phyloP scores from a whole-genome alignment of 1,140 invertebrate genomes.

The Panagrolaimus sp. region DNA sequence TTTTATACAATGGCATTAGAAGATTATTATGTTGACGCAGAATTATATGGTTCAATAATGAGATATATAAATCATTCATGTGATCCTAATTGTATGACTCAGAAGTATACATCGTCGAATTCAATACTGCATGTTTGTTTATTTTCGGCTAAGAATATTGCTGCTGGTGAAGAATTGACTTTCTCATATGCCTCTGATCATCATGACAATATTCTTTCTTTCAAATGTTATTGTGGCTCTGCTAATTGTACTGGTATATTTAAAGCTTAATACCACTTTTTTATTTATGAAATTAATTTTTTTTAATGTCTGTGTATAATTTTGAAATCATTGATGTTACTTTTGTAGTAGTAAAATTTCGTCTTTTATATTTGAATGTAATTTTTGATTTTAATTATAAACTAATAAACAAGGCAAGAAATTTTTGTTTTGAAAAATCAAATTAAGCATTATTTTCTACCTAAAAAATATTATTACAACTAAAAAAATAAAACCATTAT shows the following conservation, averaged over 20 bases:
- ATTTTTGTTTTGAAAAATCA: no score
- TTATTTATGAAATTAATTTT: neutral
- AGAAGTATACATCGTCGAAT: neutral
- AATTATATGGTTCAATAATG: neutral
- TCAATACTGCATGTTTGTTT: neutral
- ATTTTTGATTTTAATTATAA: no score
- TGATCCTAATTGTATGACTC: constrained; percentile 14
- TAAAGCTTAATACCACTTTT: neutral
- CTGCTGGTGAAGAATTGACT: constrained; percentile 16
- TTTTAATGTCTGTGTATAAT: neutral
- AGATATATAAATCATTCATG: constrained; percentile 21
- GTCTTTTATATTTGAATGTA: no score
- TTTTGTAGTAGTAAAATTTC: no score
- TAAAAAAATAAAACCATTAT: no score
- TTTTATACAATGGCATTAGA: neutral
- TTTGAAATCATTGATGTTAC: neutral
- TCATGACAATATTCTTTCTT: neutral
- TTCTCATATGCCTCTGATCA: constrained; percentile 7
- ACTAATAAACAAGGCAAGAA: no score
- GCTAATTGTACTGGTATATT: neutral
- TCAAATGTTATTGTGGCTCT: neutral
- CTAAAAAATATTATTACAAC: no score
- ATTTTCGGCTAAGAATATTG: neutral
- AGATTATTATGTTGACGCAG: constrained; percentile 14
- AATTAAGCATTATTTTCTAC: no score